Evolutionary conservation across 53 echinoderm and acorn worm species (phyloP).

Genomic region (Stichopus horrens): DNA sequence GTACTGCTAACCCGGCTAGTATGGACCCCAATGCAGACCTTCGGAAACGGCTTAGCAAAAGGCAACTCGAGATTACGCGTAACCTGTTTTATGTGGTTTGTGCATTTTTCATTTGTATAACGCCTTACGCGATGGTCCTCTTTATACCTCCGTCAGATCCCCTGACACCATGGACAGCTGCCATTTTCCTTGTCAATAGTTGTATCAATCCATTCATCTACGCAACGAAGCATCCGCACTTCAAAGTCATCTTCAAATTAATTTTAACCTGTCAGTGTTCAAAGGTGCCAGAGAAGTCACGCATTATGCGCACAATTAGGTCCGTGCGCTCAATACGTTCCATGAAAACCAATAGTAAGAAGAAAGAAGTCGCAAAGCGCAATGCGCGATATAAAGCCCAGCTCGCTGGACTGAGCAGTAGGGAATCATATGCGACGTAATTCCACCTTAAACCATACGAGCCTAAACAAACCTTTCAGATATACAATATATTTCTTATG

Average conservation of each 20-base stretch:
- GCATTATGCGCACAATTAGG: conserved; percentile 71
- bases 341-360: conserved; percentile 24
- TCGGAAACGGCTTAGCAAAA: conserved; percentile 63
- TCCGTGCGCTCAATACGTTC: conserved; percentile 58
- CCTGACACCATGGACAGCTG: conserved; percentile 79
- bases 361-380: not conserved
- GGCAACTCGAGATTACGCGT: conserved; percentile 78
- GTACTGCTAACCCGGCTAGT: conserved; percentile 2
- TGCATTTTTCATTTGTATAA: conserved; percentile 78
- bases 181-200: conserved; percentile 77
- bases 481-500: too few relatives aligned
- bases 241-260: conserved; percentile 74
- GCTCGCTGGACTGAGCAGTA: conserved; percentile 13
- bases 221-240: conserved; percentile 91
- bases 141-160: conserved; percentile 84
- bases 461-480: too few relatives aligned
- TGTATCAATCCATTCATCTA: conserved; percentile 87
- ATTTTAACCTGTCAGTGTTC: conserved; percentile 69
- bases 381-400: not conserved
- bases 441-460: not conserved
- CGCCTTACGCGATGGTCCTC: conserved; percentile 73
- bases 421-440: conserved; percentile 4
- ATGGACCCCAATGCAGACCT: conserved; percentile 19
- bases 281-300: conserved; percentile 70
- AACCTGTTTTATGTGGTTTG: conserved; percentile 92